These are phyloP conservation scores for Eupithecia tripunctaria DNA, from an alignment of 2,888 invertebrate genomes.

Conservation along the genomic window DNA sequence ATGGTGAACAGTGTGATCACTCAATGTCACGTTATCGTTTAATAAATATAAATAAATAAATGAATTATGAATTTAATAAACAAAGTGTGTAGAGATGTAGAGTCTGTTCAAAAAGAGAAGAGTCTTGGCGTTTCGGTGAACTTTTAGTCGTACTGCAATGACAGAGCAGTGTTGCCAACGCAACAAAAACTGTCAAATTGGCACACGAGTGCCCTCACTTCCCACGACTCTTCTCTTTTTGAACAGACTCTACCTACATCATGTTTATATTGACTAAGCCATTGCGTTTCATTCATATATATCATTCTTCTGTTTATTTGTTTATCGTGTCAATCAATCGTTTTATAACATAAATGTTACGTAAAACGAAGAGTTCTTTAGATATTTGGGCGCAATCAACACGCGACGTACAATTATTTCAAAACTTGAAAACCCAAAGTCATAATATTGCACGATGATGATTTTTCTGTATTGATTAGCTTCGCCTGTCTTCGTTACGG, in stretches of 20 bases:
- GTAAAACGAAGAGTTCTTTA: slow-evolving; percentile 15
- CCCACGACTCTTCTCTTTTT: too few species aligned
- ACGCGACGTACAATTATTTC: slow-evolving; percentile 22
- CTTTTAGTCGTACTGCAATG: too few species aligned
- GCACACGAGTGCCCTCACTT: too few species aligned
- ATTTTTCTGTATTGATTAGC: slow-evolving; percentile 10
- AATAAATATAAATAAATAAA: too few species aligned
- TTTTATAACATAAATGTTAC: slow-evolving; percentile 20
- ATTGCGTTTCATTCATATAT: slow-evolving; percentile 2
- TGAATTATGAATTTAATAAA: too few species aligned
- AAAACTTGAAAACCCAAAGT: slow-evolving; percentile 19
- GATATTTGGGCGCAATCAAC: slow-evolving; percentile 10
- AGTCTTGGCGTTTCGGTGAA: too few species aligned
- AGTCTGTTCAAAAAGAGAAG: too few species aligned
- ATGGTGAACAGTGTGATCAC: not conserved
- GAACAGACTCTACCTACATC: not conserved
- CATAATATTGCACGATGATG: slow-evolving; percentile 23
- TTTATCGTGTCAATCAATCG: slow-evolving; percentile 5
- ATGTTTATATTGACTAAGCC: not conserved
- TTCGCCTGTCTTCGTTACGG: slow-evolving; percentile 13
- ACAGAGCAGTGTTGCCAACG: too few species aligned
- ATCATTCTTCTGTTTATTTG: slow-evolving; percentile 2
- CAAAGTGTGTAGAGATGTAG: too few species aligned
- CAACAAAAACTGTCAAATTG: too few species aligned
- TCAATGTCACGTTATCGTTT: not conserved